A percentile compares a stretch with the other conserved stretches of the same genome.
Evolutionary conservation across 2,888 invertebrate species (phyloP).

Genomic region (Anoplius nigerrimus): DNA sequence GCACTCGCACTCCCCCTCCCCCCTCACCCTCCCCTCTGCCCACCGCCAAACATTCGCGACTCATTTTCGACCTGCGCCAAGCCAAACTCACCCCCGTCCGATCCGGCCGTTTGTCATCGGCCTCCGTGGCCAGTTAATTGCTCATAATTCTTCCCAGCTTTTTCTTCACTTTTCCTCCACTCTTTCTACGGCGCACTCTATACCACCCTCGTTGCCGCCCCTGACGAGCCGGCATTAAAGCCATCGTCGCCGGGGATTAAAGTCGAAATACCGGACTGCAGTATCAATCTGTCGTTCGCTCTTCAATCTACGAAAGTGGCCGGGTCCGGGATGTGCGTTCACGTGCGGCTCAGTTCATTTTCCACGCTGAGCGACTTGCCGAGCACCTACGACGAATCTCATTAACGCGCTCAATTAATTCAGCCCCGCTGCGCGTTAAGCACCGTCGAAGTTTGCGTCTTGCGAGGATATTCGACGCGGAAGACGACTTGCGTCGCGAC

Average conservation of each 20-base stretch:
- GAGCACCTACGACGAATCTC: no score
- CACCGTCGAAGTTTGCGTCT: no score
- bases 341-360: no score
- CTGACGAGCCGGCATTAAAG: not conserved
- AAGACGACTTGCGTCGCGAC: no score
- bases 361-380: no score
- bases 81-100: slow-evolving; percentile 3
- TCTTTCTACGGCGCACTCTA: not conserved
- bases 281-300: no score
- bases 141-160: slow-evolving; percentile 30
- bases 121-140: slow-evolving; percentile 38
- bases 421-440: no score
- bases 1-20: slow-evolving; percentile 7
- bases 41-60: slow-evolving; percentile 21
- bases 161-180: slow-evolving; percentile 12
- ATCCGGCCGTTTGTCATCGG: slow-evolving; percentile 46
- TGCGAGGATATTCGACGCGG: no score
- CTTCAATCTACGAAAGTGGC: no score
- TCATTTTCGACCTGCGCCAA: slow-evolving; percentile 39
- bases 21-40: no score
- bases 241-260: not conserved
- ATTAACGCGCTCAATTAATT: no score
- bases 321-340: no score
- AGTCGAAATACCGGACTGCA: not conserved
- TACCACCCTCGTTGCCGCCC: not conserved